Conservation (phyloP, 2,888 invertebrate species). For the Ceraclea dissimilis region DNA sequence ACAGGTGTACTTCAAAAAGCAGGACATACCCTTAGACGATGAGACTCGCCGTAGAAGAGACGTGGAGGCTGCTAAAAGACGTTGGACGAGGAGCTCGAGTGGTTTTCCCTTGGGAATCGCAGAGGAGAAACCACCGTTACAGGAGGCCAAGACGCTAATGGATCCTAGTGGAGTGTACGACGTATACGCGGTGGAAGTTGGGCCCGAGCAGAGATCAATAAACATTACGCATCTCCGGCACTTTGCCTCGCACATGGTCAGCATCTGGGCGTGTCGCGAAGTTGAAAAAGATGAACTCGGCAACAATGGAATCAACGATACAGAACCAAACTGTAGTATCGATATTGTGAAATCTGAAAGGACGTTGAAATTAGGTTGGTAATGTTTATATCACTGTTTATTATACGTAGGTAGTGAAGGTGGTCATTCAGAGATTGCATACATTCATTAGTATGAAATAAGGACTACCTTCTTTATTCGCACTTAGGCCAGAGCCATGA, state of each 20-base stretch:
- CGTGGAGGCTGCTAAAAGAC: constrained; percentile 5
- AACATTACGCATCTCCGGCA: constrained; percentile 61
- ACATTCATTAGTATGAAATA: no score
- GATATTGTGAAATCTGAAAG: constrained; percentile 41
- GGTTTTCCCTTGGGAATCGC: neutral
- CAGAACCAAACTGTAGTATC: constrained; percentile 45
- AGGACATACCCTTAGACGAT: neutral
- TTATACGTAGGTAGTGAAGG: no score
- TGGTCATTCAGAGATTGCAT: no score
- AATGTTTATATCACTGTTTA: neutral
- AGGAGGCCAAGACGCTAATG: neutral
- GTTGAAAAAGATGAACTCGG: constrained; percentile 42
- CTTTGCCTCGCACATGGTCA: constrained; percentile 69
- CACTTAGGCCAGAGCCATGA: no score
- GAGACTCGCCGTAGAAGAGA: constrained; percentile 16
- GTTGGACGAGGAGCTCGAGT: neutral
- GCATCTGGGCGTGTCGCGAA: constrained; percentile 71
- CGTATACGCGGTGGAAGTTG: neutral
- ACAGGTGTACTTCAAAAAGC: constrained; percentile 18
- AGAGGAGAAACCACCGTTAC: neutral
- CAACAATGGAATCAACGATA: constrained; percentile 33
- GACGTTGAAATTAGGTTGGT: constrained; percentile 39
- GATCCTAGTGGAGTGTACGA: neutral
- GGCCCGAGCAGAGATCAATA: constrained; percentile 39
- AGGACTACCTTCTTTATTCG: no score